Base-by-base conservation (phyloP, 1,140 invertebrate species). In the Musca domestica region DNA sequence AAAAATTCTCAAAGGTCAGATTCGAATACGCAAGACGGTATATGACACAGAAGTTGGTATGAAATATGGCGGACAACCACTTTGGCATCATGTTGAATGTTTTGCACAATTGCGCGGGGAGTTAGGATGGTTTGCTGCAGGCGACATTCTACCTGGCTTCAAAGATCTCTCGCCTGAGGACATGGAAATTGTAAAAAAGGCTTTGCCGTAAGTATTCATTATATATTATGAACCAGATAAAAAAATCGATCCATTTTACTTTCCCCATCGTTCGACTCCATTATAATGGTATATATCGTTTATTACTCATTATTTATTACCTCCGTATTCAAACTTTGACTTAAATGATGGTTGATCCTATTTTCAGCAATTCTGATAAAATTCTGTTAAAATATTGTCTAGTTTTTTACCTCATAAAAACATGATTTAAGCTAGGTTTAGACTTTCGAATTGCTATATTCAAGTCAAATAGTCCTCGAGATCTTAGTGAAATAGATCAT, bases 21-120 rank as follows among this genome's bases (percentile, higher is more conserved):
- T 96, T 25, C 86, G 95, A 49, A 86, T 98, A 68, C 89, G 90
- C 7, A 96, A 95, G 82, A 92, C 92, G 73, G 94, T 95, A 73
- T 96, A 86, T 84, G 91, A 95, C 64, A 91, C 89, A 70, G 91
- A 94, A 71, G 84, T 91, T 51, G 93, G 90, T 0, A 87, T 85
- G 72, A 90, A 88, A 79, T 95, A 89, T 84, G 94, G 94, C 15
- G 91, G 91, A 0, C 83, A 91, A 71, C 87, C 92, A 71, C 81
- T 89, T 23, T 98, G 95, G 95, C 89, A 97, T 83, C 96, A 99
- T 84, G 82, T 96, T 10, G 91, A 94, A 69, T 99, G 97, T 82
- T 99, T 99, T 85, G 88, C 87, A 7, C 67, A 76, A 70, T 49
- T 81, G 14, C 71, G 78, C 1, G 68, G 69, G 54, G 89, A 93